phyloP scores from a whole-genome alignment of 2,797 vertebrate genomes.

The Uromys caudimaculatus region DNA sequence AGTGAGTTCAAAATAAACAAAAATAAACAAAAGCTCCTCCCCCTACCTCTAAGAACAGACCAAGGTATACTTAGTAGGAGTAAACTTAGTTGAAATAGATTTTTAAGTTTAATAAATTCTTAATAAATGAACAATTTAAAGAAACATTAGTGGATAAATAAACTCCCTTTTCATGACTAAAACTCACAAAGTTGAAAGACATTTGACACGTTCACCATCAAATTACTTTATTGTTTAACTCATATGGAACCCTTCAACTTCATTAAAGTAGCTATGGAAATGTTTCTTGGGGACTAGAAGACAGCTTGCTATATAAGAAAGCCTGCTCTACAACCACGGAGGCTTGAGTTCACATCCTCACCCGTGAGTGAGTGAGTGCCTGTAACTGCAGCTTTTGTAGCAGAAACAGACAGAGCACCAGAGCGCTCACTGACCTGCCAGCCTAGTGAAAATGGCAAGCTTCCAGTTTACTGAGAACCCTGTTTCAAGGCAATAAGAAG shows the following conservation, averaged over 20 bases:
- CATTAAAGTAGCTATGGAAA: not conserved
- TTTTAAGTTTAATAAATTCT: slow-evolving; percentile 46
- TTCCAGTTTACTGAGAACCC: not conserved
- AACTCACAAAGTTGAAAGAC: slow-evolving; percentile 47
- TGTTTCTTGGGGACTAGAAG: not conserved
- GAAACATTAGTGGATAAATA: not conserved
- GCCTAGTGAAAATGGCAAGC: not conserved
- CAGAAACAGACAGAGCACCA: not conserved
- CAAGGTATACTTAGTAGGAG: not conserved
- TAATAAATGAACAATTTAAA: not conserved
- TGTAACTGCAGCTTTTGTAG: not conserved
- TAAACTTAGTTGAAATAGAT: slow-evolving; percentile 39
- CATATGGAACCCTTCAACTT: not conserved
- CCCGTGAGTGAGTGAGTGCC: not conserved
- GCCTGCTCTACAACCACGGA: not conserved
- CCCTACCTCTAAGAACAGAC: not conserved
- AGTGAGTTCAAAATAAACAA: not conserved
- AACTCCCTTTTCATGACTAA: slow-evolving; percentile 2
- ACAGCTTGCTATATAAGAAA: not conserved
- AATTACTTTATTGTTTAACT: slow-evolving; percentile 31
- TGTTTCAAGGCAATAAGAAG: not conserved
- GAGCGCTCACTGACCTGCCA: not conserved
- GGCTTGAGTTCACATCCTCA: not conserved
- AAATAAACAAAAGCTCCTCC: not conserved
- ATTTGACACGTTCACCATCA: not conserved